phyloP scores from a whole-genome alignment of 2,113 vertebrate genomes.

The Rhineura floridana region DNA sequence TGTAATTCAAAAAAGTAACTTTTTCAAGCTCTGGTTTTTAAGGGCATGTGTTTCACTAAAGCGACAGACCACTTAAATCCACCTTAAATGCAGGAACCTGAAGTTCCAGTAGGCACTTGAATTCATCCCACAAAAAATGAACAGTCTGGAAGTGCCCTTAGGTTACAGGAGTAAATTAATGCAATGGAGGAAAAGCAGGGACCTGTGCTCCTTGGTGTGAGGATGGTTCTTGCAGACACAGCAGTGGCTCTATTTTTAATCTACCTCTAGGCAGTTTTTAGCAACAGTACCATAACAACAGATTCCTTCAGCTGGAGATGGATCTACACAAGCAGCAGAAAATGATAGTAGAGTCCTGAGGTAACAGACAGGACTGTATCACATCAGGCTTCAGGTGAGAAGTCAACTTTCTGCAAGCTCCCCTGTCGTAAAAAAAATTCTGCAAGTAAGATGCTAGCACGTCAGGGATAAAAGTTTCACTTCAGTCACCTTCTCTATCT shows the following conservation, averaged over 20 bases:
- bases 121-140: too few relatives aligned
- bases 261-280: not conserved
- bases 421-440: not conserved
- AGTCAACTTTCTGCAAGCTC: not conserved
- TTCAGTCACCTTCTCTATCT: not conserved
- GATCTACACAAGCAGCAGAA: not conserved
- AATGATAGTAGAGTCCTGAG: not conserved
- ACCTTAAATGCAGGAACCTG: not conserved
- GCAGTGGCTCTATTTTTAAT: not conserved
- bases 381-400: not conserved
- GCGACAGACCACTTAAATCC: not conserved
- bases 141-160: too few relatives aligned
- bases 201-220: too few relatives aligned
- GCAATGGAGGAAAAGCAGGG: not conserved
- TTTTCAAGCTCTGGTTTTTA: too few relatives aligned
- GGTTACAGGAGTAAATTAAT: not conserved
- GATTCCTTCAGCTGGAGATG: too few relatives aligned
- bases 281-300: too few relatives aligned
- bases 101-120: too few relatives aligned
- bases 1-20: too few relatives aligned
- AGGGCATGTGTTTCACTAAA: too few relatives aligned
- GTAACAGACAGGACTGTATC: not conserved
- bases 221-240: not conserved
- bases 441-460: not conserved
- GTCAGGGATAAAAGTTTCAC: not conserved